Conservation (phyloP, 35 echinoderm and acorn worm species). For the Heliocidaris tuberculata region DNA sequence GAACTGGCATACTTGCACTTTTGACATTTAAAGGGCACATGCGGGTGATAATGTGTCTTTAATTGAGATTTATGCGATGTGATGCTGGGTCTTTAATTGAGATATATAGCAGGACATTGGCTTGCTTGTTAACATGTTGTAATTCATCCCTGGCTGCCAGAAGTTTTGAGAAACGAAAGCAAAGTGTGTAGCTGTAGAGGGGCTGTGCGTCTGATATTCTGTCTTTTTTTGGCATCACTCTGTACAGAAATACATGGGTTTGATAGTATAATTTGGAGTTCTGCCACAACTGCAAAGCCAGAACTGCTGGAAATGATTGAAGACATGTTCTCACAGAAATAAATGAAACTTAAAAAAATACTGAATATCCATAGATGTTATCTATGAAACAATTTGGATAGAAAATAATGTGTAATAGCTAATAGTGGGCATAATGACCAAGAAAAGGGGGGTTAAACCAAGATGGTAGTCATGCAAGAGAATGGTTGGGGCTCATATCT, state of each 20-base stretch:
- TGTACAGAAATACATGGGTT: not conserved
- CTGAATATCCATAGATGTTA: too few species aligned
- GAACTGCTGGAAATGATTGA: too few species aligned
- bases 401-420: too few species aligned
- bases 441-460: too few species aligned
- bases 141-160: not conserved
- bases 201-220: not conserved
- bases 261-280: not conserved
- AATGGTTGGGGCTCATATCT: too few species aligned
- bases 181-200: not conserved
- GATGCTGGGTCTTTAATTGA: not conserved
- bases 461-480: too few species aligned
- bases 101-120: not conserved
- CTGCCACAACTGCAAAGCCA: too few species aligned
- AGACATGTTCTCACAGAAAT: too few species aligned
- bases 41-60: not conserved
- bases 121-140: not conserved
- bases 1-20: not conserved
- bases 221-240: not conserved
- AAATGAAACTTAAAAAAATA: too few species aligned
- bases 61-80: not conserved
- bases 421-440: too few species aligned
- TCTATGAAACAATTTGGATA: too few species aligned
- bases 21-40: slow-evolving; percentile 9
- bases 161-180: not conserved